Percentiles rank a stretch among this genome's conserved stretches.
These are phyloP conservation scores for Sinodicranocentrus sp. DNA, from an alignment of 2,888 invertebrate genomes.

Conservation along the genomic window DNA sequence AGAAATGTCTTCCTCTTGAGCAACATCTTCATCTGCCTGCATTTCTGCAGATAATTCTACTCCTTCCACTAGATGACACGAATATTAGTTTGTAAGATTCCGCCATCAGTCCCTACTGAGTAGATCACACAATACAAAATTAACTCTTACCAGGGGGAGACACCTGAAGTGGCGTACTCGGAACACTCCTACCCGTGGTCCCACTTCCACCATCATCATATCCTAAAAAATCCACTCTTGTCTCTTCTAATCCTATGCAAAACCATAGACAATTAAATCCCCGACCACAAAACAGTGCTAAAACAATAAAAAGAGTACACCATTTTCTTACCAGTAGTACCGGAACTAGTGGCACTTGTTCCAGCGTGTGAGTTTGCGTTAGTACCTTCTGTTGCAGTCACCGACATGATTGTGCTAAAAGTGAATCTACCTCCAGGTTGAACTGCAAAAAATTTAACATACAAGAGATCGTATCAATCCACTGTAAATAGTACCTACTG, in stretches of 20 bases:
- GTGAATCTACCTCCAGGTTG: conserved; percentile 81
- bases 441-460: no score
- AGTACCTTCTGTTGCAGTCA: conserved; percentile 17
- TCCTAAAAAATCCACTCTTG: conserved; percentile 84
- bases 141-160: conserved; percentile 81
- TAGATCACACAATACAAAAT: conserved; percentile 7
- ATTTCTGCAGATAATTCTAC: conserved; percentile 61
- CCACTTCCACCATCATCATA: conserved; percentile 81
- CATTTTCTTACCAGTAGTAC: conserved; percentile 13
- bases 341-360: conserved; percentile 48
- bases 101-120: no score
- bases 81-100: no score
- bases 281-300: neutral
- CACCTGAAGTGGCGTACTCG: conserved; percentile 83
- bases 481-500: conserved; percentile 87
- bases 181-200: conserved; percentile 83
- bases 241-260: conserved; percentile 84
- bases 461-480: no score
- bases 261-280: neutral
- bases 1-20: conserved; percentile 56
- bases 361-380: conserved; percentile 31
- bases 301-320: neutral
- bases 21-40: conserved; percentile 61
- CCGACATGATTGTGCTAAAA: conserved; percentile 78
- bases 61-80: conserved; percentile 34